These are phyloP conservation scores for Cheilinus undulatus DNA, from an alignment of 2,113 vertebrate species.

Conservation along the genomic window DNA sequence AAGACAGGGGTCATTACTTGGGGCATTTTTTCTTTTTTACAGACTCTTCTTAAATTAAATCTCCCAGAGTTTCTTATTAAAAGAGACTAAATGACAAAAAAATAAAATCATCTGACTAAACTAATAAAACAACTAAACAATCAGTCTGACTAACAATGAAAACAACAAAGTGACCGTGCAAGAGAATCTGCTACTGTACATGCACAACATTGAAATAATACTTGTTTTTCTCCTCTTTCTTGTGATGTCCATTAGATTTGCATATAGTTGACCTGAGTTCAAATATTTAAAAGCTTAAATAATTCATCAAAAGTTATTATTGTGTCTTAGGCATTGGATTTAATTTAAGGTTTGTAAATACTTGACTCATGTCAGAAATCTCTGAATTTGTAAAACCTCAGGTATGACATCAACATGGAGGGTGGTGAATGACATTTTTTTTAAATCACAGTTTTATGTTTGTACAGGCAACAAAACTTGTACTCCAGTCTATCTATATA, in stretches of 20 bases:
- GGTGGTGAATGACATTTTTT: slow-evolving; percentile 3
- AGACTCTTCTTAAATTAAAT: slow-evolving; percentile 73
- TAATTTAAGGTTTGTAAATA: slow-evolving; percentile 70
- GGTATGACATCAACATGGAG: slow-evolving; percentile 61
- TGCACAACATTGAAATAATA: slow-evolving; percentile 71
- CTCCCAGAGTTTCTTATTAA: slow-evolving; percentile 91
- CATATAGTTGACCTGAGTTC: slow-evolving; percentile 79
- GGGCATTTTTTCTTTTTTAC: slow-evolving; percentile 57
- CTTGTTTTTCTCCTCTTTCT: slow-evolving; percentile 36
- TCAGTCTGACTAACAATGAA: slow-evolving; percentile 64
- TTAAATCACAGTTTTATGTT: slow-evolving; percentile 68
- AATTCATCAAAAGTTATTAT: slow-evolving; percentile 45
- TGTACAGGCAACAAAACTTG: slow-evolving; percentile 41
- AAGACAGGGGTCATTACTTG: slow-evolving; percentile 76
- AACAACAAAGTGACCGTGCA: slow-evolving; percentile 87
- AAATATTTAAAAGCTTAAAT: slow-evolving; percentile 76
- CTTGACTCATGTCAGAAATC: slow-evolving; percentile 57
- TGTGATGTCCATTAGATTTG: slow-evolving; percentile 65
- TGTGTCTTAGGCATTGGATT: slow-evolving; percentile 24
- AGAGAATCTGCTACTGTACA: slow-evolving; percentile 81
- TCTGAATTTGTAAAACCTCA: slow-evolving; percentile 43
- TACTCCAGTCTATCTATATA: slow-evolving; percentile 19
- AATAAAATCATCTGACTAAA: slow-evolving; percentile 47
- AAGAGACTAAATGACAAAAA: slow-evolving; percentile 87
- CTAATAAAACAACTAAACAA: slow-evolving; percentile 72